Percentiles rank a stretch among this genome's conserved stretches.
These are phyloP conservation scores for Drosophila rellima DNA, from an alignment of 2,888 invertebrate genomes.

Conservation along the genomic window DNA sequence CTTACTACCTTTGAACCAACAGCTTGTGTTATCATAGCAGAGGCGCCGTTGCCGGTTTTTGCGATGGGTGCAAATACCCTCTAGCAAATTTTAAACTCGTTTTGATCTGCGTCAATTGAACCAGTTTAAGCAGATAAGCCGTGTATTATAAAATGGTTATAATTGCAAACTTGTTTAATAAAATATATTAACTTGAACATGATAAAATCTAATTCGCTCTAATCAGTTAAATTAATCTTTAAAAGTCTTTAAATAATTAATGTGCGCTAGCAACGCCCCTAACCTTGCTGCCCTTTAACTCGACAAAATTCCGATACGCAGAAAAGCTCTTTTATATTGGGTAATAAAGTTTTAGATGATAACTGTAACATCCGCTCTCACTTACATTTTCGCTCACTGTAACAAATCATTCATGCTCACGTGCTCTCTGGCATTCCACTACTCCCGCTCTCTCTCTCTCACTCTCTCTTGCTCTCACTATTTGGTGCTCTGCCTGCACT, in stretches of 20 bases:
- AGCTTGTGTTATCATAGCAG: conserved; percentile 58
- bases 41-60: conserved; percentile 50
- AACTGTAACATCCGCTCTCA: conserved; percentile 39
- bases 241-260: background rate
- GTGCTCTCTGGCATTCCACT: conserved; percentile 5
- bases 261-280: background rate
- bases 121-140: background rate
- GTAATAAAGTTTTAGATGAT: conserved; percentile 43
- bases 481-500: background rate
- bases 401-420: conserved; percentile 34
- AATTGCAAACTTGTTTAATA: conserved; percentile 1
- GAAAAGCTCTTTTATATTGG: conserved; percentile 46
- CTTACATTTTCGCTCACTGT: conserved; percentile 26
- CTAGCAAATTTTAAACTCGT: background rate
- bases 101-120: background rate
- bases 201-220: background rate
- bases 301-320: conserved; percentile 29
- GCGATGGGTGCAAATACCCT: conserved; percentile 3
- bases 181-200: background rate
- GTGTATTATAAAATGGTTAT: background rate
- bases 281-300: conserved; percentile 30
- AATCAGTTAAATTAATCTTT: background rate
- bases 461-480: conserved; percentile 6
- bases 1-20: conserved; percentile 54
- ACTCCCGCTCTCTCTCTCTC: conserved; percentile 4